Conservation (phyloP, 1,140 invertebrate genomes). For the Lycorma delicatula region DNA sequence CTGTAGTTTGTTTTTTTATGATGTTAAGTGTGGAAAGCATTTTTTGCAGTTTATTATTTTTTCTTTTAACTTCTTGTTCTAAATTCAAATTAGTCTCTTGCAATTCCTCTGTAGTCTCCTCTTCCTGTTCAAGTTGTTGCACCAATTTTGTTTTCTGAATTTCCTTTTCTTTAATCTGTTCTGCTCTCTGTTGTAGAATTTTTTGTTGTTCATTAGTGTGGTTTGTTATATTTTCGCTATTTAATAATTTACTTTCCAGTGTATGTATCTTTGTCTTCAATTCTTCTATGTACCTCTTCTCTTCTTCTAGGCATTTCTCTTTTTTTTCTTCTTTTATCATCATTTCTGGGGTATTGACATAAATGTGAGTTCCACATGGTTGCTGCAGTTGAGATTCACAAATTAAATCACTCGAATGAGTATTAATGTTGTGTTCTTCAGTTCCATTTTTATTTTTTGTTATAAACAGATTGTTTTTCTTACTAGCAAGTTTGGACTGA, state of each 20-base stretch:
- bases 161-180: constrained; percentile 30
- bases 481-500: neutral
- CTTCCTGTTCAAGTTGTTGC: constrained; percentile 45
- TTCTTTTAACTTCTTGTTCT: constrained; percentile 81
- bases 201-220: constrained; percentile 8
- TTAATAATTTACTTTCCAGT: neutral
- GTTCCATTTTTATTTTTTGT: constrained; percentile 23
- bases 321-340: constrained; percentile 13
- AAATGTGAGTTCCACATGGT: too few species aligned
- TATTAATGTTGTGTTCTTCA: neutral
- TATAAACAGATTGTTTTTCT: neutral
- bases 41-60: constrained; percentile 89
- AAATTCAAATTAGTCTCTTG: constrained; percentile 79
- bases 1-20: constrained; percentile 60
- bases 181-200: constrained; percentile 9
- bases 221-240: neutral
- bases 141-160: constrained; percentile 51
- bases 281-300: constrained; percentile 13
- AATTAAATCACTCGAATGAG: neutral
- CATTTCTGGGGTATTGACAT: too few species aligned
- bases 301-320: constrained; percentile 16
- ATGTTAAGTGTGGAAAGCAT: constrained; percentile 60
- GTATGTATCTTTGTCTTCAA: neutral
- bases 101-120: constrained; percentile 66
- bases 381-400: too few species aligned